These are phyloP conservation scores for Thaumetopoea pityocampa DNA, from an alignment of 1,140 invertebrate species.

Conservation along the genomic window DNA sequence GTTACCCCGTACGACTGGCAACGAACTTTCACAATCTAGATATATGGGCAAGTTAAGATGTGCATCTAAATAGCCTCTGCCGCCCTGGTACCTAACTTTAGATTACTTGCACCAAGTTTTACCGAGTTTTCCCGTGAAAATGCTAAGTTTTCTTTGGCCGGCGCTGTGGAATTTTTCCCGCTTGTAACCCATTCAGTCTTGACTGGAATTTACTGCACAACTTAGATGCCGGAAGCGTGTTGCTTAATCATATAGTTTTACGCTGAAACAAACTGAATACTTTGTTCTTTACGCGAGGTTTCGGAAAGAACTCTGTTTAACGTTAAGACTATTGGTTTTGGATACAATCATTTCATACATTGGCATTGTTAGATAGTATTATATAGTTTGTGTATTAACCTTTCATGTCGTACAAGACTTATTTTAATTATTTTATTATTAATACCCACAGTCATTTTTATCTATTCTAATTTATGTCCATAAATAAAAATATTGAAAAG, in stretches of 20 bases:
- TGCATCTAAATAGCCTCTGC: constrained; percentile 72
- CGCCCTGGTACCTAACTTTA: constrained; percentile 68
- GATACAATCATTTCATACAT: no score
- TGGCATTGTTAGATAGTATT: no score
- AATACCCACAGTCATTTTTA: no score
- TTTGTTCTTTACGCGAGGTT: not conserved
- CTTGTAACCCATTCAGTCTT: constrained; percentile 56
- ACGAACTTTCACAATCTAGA: constrained; percentile 61
- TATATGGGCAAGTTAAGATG: constrained; percentile 71
- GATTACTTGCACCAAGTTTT: constrained; percentile 68
- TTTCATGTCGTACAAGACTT: no score
- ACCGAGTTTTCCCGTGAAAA: constrained; percentile 44
- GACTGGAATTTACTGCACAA: constrained; percentile 60
- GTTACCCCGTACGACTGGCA: constrained; percentile 28
- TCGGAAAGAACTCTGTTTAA: no score
- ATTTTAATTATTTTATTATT: no score
- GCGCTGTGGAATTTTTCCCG: constrained; percentile 56
- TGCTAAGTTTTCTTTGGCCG: constrained; percentile 38
- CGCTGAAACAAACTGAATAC: constrained; percentile 1
- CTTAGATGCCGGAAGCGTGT: constrained; percentile 32
- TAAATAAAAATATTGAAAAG: no score
- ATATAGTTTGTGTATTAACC: no score
- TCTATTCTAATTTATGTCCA: not conserved
- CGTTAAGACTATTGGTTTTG: no score
- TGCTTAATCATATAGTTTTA: constrained; percentile 48